These are phyloP conservation scores for Pseudomyrmex pallidus DNA, from an alignment of 1,140 invertebrate species.

Conservation along the genomic window DNA sequence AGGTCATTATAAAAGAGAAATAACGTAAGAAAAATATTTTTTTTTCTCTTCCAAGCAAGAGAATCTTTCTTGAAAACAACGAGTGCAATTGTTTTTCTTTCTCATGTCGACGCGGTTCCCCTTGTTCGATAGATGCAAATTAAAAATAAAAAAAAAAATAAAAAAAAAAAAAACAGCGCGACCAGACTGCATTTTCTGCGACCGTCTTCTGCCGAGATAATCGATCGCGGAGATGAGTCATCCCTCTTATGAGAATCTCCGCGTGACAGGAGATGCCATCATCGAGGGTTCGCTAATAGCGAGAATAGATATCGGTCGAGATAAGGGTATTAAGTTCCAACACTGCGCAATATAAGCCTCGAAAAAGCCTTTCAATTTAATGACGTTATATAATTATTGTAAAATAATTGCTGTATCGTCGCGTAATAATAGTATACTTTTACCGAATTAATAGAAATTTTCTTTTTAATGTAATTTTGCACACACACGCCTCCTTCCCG, in stretches of 20 bases:
- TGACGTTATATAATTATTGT: neutral
- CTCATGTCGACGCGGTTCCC: neutral
- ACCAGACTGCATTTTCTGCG: conserved; percentile 44
- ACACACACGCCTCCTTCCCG: neutral
- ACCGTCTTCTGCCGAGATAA: conserved; percentile 66
- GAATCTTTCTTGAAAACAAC: conserved; percentile 15
- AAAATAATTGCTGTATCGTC: no score
- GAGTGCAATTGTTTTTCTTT: neutral
- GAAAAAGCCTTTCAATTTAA: conserved; percentile 6
- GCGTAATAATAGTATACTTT: neutral
- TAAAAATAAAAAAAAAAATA: neutral
- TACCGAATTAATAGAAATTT: neutral
- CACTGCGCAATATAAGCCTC: no score
- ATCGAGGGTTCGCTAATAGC: conserved; percentile 14
- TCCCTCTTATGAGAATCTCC: conserved; percentile 67
- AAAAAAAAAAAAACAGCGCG: neutral
- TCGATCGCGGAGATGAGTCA: conserved; percentile 75
- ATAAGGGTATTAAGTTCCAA: neutral
- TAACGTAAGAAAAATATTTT: conserved; percentile 12
- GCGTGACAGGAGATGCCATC: conserved; percentile 39
- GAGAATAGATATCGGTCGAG: conserved; percentile 4
- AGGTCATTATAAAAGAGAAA: neutral
- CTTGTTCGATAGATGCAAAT: conserved; percentile 15
- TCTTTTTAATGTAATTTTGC: conserved; percentile 22
- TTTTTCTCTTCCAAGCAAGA: neutral